Base-by-base conservation (phyloP, 2,113 vertebrate genomes). In the Petaurus breviceps region DNA sequence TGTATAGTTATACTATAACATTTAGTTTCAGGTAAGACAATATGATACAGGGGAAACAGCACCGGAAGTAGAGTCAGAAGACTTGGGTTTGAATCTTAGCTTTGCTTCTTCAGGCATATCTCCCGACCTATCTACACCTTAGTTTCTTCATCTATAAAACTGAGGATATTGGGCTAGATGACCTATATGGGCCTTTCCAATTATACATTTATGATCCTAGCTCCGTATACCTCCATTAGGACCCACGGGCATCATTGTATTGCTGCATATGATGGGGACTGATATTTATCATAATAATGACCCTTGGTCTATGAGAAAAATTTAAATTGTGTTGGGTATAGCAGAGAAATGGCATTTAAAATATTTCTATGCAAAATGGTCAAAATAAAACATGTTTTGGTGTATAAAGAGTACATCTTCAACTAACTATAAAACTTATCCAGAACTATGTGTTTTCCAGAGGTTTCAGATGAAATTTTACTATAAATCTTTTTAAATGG, bases 1-100 rank as follows among this genome's bases (percentile, higher is more conserved):
- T 95, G 51, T 93, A 52, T 49, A 96, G 55, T 90, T 96, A 22
- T 43, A 57, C 68, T 93, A 22, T 84, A 43, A 43, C n/a, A 84
- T 84, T 84, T 84, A 43, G 4, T 77, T 77, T 77, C 37, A 43
- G 68, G n/a, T 43, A 43, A 84, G 2, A 7, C 16, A n/a, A n/a
- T 23, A 43, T 43, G 10, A 16, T 43, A 43, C 0, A 84, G 19
- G 1, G 9, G 19, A 84, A 77, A 84, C 6, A 77, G 68, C n/a
- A 43, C 68, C n/a, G 19, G n/a, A 43, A 16, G 19, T 43, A 43
- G 31, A 68, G 68, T 84, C 19, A 84, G 68, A 23, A 84, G n/a
- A 43, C 19, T 84, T 84, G 37, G 19, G n/a, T 84, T 84, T 43
- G 19, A 43, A 23, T 84, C 68, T 43, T 84, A 43, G 68, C 68